These are phyloP conservation scores for Syngnathoides biaculeatus DNA, from an alignment of 2,113 vertebrate species.

Conservation along the genomic window DNA sequence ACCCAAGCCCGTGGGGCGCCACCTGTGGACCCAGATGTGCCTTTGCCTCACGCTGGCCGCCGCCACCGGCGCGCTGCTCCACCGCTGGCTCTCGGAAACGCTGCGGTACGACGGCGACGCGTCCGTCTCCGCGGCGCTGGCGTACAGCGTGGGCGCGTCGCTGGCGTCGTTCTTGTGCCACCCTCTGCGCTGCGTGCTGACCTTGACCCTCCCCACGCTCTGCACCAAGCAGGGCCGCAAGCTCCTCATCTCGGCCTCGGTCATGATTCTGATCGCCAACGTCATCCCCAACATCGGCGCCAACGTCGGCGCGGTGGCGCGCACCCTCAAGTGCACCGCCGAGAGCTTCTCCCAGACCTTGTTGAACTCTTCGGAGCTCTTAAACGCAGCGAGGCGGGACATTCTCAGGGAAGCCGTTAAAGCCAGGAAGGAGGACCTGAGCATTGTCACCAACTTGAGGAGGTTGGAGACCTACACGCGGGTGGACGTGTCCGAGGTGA, in stretches of 20 bases:
- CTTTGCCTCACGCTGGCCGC: conserved; percentile 70
- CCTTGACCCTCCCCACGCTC: conserved; percentile 78
- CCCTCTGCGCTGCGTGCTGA: conserved; percentile 85
- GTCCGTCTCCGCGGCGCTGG: conserved; percentile 31
- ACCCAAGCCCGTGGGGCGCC: conserved; percentile 67
- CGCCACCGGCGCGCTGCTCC: conserved; percentile 66
- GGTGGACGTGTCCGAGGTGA: conserved; percentile 71
- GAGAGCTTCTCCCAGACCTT: conserved; percentile 80
- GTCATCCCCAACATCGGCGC: conserved; percentile 79
- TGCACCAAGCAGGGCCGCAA: conserved; percentile 83
- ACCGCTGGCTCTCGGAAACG: conserved; percentile 79
- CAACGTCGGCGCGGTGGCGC: conserved; percentile 74
- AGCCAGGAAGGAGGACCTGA: not conserved
- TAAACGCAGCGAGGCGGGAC: conserved; percentile 68
- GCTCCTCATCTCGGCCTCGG: conserved; percentile 78
- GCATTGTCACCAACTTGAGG: conserved; percentile 46
- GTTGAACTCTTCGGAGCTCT: conserved; percentile 76
- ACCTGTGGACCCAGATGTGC: conserved; percentile 73
- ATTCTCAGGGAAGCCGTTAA: conserved; percentile 59
- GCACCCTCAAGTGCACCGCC: conserved; percentile 79
- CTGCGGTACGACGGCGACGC: conserved; percentile 65
- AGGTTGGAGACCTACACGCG: conserved; percentile 65
- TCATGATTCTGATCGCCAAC: conserved; percentile 76
- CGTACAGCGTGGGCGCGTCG: conserved; percentile 69
- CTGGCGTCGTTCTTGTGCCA: conserved; percentile 77